These are phyloP conservation scores for Peromyscus nudipes DNA, from an alignment of 2,797 vertebrate genomes.

Conservation along the genomic window DNA sequence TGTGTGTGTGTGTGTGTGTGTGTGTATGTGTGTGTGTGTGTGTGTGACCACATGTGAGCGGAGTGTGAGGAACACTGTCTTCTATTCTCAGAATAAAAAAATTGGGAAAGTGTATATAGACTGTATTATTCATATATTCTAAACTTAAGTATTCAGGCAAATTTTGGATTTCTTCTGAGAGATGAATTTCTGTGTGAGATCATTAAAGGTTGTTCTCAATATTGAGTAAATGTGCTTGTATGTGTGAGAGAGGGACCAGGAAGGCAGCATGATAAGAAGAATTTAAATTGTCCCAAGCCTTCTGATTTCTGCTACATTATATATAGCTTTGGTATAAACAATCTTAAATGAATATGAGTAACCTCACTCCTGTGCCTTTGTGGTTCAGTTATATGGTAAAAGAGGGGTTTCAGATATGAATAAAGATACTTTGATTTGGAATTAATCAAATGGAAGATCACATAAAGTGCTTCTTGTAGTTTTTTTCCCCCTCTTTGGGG, in stretches of 20 bases:
- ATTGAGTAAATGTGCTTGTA: not conserved
- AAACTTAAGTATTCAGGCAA: not conserved
- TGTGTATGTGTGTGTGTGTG: not conserved
- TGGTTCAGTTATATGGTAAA: not conserved
- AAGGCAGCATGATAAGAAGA: not conserved
- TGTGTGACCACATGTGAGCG: not conserved
- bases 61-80: not conserved
- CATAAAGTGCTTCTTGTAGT: not conserved
- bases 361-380: not conserved
- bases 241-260: not conserved
- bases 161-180: conserved; percentile 9
- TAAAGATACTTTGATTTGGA: not conserved
- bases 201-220: not conserved
- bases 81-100: not conserved
- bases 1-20: too few species aligned
- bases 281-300: not conserved
- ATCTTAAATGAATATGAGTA: not conserved
- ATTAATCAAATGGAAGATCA: not conserved
- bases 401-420: not conserved
- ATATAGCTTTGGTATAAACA: not conserved
- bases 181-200: not conserved
- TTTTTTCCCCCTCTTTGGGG: too few species aligned
- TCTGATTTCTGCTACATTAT: not conserved
- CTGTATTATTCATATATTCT: not conserved
- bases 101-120: not conserved